A percentile compares a stretch with the other conserved stretches of the same genome.
phyloP scores from a whole-genome alignment of 2,113 vertebrate species.

The Chrysochloris asiatica region DNA sequence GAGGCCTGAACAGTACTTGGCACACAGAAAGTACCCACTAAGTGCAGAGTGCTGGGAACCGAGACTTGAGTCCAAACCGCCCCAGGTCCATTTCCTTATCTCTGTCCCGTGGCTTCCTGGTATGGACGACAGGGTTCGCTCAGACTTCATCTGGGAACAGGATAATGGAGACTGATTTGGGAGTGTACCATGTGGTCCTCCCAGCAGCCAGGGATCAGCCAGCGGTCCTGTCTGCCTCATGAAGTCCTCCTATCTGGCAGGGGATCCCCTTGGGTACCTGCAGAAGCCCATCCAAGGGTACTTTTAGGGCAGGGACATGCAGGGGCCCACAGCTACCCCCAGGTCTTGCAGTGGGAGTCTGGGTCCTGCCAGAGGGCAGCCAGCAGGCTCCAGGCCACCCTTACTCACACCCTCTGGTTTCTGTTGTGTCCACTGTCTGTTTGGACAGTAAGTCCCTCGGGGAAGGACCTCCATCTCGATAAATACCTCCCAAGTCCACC shows the following conservation, averaged over 20 bases:
- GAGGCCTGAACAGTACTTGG: too few relatives aligned
- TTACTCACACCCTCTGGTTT: background rate
- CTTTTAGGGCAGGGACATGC: too few relatives aligned
- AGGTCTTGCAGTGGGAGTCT: background rate
- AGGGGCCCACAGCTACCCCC: background rate
- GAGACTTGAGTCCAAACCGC: fast-evolving
- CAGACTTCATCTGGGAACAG: background rate
- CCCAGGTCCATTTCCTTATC: too few relatives aligned
- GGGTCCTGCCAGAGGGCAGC: background rate
- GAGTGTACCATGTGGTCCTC: fast-evolving
- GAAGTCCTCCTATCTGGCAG: background rate
- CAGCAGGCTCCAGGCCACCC: background rate
- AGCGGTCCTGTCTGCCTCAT: background rate
- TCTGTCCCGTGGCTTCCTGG: too few relatives aligned
- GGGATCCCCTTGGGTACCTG: background rate
- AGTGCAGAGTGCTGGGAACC: fast-evolving
- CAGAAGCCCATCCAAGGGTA: too few relatives aligned
- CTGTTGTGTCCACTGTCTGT: background rate
- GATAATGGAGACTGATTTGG: fast-evolving
- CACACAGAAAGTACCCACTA: background rate
- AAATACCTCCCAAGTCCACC: background rate
- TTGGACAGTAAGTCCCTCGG: background rate
- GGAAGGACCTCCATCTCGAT: background rate
- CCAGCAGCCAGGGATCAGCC: background rate
- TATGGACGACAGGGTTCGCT: fast-evolving